Base-by-base conservation (phyloP, 2,797 vertebrate genomes). In the Schizothorax lantsangensis region DNA sequence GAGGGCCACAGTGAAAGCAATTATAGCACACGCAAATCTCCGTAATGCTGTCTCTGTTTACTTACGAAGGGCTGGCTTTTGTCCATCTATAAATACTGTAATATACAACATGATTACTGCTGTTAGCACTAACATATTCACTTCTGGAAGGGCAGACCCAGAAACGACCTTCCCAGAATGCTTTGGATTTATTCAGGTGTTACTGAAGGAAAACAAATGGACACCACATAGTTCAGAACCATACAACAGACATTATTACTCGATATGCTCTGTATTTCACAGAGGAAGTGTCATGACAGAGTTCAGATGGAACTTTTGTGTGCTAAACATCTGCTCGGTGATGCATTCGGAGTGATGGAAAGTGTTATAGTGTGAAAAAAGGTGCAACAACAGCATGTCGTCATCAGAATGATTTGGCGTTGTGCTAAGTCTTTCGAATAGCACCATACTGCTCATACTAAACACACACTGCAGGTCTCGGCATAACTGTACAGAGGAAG, bases 1-100 rank as follows among this genome's bases (percentile, higher is more conserved):
- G 82, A 59, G 40, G 68, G 64, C 82, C 72, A 45, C 82, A 84
- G 47, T 64, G 82, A 74, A 74, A 74, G 71, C 54, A 64, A 83
- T 84, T 40, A 74, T 21, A 62, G 71, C 54, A 1, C 26, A 59
- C 1, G 36, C 49, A 83, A 57, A 73, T 73, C 81, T 83, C 49
- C 3, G 36, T 45, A 36, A 82, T 71, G 81, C 38, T 4, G 17
- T 21, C 64, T 84, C 12, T 49, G 82, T 84, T 75, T 47, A 64
- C 54, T 64, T 36, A 62, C 19, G 19, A 73, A 59, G n/a, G 23
- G 52, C 52, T 73, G 81, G 36, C 49, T 26, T 73, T 59, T 43
- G 69, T 83, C 36, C 5, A 6, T 83, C 80, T 52, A 59, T 43
- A 83, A 83, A 72, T 83, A 45, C 52, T 73, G 49, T 59, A 45